Base-by-base conservation (phyloP, 2,113 vertebrate genomes). In the Grammomys dolichurus region DNA sequence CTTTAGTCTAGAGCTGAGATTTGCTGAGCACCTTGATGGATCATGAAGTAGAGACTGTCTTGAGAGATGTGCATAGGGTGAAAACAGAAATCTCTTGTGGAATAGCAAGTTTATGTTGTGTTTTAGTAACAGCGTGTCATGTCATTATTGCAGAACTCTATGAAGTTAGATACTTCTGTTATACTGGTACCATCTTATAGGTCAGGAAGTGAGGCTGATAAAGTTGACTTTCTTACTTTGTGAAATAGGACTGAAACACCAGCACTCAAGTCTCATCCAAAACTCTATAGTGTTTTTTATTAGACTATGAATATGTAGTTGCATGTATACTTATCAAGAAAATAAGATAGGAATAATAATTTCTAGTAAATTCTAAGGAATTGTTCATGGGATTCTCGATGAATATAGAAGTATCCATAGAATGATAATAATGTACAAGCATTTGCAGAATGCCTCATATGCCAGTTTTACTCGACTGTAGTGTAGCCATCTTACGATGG, bases 1-100 rank as follows among this genome's bases (percentile, higher is more conserved):
- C 95, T 90, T 93, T 84, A 88, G 36, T 43, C 7, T 51, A 84
- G 28, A 87, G 60, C 89, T 92, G 85, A 92, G 31, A 65, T 87
- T 91, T 46, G 48, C 3, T 91, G 85, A 72, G 6, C 80, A 31
- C 3, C 46, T 76, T 91, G 8, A 54, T 77, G n/a, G 51, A 54
- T 56, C 13, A 7, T 70, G 12, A 85, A 24, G 9, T 90, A 60
- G 12, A 91, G 36, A 48, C 60, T 77, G 63, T 16, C 69, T 20
- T 86, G 63, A 40, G 95, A 90, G 36, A 70, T 40, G 14, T 48
- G 0, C 51, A 26, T 75, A 51, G 54, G 33, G 13, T 77, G 77
- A 87, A 88, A 91, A 89, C 24, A 95, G 40, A 89, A 56, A 36
- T n/a, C 7, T 36, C 22, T 14, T 31, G 77, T 6, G n/a, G 70